Percentiles rank a stretch among this genome's conserved stretches.
These are phyloP conservation scores for Campylorhamphus procurvoides DNA, from an alignment of 2,113 vertebrate species.

Conservation along the genomic window DNA sequence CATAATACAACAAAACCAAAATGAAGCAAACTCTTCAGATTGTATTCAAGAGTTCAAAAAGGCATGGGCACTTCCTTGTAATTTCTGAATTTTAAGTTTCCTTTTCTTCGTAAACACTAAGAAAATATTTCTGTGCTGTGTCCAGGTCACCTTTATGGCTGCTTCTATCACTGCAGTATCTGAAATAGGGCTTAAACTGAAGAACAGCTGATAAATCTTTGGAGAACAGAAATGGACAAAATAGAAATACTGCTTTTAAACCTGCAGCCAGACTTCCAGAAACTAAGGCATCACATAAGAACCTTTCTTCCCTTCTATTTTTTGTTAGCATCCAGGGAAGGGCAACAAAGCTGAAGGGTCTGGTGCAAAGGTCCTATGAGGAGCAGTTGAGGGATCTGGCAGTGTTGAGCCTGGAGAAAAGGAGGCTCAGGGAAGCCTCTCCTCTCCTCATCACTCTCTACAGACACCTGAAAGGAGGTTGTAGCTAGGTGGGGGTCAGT, in stretches of 20 bases:
- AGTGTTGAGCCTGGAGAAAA: neutral
- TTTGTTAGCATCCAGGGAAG: neutral
- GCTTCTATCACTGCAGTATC: neutral
- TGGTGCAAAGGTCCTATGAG: neutral
- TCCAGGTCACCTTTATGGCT: neutral
- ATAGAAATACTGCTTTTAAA: neutral
- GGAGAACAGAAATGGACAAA: neutral
- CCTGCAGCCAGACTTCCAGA: neutral
- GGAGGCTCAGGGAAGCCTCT: neutral
- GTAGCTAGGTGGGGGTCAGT: too few species aligned
- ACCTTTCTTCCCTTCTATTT: neutral
- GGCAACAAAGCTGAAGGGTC: neutral
- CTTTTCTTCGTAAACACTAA: neutral
- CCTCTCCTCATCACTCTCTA: too few species aligned
- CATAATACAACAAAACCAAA: neutral
- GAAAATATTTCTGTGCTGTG: neutral
- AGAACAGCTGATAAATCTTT: neutral
- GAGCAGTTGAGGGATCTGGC: neutral
- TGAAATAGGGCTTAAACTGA: neutral
- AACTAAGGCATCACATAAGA: neutral
- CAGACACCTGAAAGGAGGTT: too few species aligned
- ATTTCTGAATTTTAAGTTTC: neutral
- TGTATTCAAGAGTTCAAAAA: neutral
- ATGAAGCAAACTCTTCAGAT: neutral
- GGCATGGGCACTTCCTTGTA: neutral